These are phyloP conservation scores for Yponomeuta plumbellus DNA, from an alignment of 2,888 invertebrate species.

Conservation along the genomic window DNA sequence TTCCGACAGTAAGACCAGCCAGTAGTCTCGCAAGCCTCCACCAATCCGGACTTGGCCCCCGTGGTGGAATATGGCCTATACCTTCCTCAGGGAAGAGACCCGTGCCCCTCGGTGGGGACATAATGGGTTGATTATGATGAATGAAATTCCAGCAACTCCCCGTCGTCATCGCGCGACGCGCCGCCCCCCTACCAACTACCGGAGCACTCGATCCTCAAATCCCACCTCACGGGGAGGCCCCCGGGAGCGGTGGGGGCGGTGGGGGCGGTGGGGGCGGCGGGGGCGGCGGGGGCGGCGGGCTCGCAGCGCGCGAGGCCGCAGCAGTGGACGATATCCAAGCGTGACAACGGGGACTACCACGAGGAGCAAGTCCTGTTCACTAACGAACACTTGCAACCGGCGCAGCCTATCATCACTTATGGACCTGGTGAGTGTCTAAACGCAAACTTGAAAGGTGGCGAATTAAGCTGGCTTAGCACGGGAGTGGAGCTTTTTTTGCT, in stretches of 20 bases:
- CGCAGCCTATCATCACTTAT: slow-evolving; percentile 40
- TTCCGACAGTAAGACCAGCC: too few species aligned
- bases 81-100: too few species aligned
- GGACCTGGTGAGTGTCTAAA: slow-evolving; percentile 51
- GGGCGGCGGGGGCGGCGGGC: too few species aligned
- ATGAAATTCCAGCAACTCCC: slow-evolving; percentile 39
- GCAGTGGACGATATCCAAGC: slow-evolving; percentile 71
- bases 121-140: too few species aligned
- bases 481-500: too few species aligned
- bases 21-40: too few species aligned
- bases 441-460: too few species aligned
- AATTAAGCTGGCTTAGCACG: too few species aligned
- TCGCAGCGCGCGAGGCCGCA: slow-evolving; percentile 30
- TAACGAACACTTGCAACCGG: slow-evolving; percentile 54
- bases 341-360: slow-evolving; percentile 58
- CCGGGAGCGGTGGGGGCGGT: slow-evolving; percentile 30
- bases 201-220: slow-evolving; percentile 66
- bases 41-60: too few species aligned
- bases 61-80: too few species aligned
- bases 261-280: neutral
- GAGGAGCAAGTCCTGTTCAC: slow-evolving; percentile 70
- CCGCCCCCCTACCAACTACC: slow-evolving; percentile 60
- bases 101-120: too few species aligned
- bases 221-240: slow-evolving; percentile 55
- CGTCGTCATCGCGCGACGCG: slow-evolving; percentile 50